These are phyloP conservation scores for Scaptomyza pallida DNA, from an alignment of 1,140 invertebrate genomes.

Conservation along the genomic window DNA sequence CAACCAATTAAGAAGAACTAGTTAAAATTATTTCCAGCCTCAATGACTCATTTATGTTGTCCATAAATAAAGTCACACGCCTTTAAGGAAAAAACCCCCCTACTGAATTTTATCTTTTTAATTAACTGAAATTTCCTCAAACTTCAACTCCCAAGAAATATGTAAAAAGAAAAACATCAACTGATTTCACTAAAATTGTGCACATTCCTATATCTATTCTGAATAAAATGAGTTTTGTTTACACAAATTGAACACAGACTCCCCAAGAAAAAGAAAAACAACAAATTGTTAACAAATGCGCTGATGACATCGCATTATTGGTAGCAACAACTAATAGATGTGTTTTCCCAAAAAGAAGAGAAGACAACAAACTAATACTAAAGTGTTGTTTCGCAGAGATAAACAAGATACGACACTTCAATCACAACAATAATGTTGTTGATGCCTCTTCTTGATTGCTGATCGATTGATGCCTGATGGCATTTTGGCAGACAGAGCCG, in stretches of 20 bases:
- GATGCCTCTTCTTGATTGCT: slow-evolving; percentile 33
- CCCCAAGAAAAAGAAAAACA: no score
- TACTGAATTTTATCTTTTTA: slow-evolving; percentile 9
- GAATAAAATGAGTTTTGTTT: slow-evolving; percentile 34
- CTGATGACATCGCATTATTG: slow-evolving; percentile 29
- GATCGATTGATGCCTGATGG: slow-evolving; percentile 26
- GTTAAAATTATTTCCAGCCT: not conserved
- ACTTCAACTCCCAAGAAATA: not conserved
- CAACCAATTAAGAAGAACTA: not conserved
- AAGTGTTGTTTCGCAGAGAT: slow-evolving; percentile 31
- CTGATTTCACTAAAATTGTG: slow-evolving; percentile 24
- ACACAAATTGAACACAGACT: slow-evolving; percentile 15
- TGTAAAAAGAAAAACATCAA: slow-evolving; percentile 23
- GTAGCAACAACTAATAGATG: slow-evolving; percentile 20
- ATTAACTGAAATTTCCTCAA: slow-evolving; percentile 23
- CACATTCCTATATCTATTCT: slow-evolving; percentile 11
- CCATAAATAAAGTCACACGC: not conserved
- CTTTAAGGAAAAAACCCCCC: not conserved
- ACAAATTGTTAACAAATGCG: slow-evolving; percentile 20
- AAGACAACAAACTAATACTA: slow-evolving; percentile 8
- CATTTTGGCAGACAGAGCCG: slow-evolving; percentile 10
- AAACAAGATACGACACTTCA: slow-evolving; percentile 58
- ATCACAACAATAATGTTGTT: slow-evolving; percentile 41
- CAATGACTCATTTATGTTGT: not conserved
- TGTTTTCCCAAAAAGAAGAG: slow-evolving; percentile 44